These are phyloP conservation scores for Dicyrtoma fusca DNA, from an alignment of 2,888 invertebrate species.

Conservation along the genomic window DNA sequence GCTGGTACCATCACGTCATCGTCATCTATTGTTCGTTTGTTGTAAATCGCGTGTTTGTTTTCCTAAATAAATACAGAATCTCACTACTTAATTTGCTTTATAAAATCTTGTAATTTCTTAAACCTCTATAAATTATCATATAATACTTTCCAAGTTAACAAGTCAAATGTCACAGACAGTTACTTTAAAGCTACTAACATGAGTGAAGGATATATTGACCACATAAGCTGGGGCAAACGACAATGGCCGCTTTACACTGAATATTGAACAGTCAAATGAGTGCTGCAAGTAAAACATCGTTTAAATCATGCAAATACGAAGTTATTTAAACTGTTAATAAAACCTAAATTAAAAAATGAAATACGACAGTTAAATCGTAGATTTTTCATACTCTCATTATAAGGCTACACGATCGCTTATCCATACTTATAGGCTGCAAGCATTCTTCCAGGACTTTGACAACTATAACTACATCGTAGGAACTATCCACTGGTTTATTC, in stretches of 20 bases:
- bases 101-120: too few relatives aligned
- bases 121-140: too few relatives aligned
- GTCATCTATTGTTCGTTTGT: slow-evolving; percentile 42
- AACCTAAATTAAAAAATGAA: too few relatives aligned
- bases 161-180: too few relatives aligned
- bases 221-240: slow-evolving; percentile 52
- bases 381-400: slow-evolving; percentile 25
- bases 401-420: slow-evolving; percentile 18
- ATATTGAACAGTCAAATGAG: slow-evolving; percentile 47
- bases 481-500: slow-evolving; percentile 9
- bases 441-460: slow-evolving; percentile 53
- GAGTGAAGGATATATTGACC: slow-evolving; percentile 49
- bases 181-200: slow-evolving; percentile 36
- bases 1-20: slow-evolving; percentile 44
- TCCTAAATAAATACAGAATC: slow-evolving; percentile 30
- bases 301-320: neutral
- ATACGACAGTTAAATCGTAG: neutral
- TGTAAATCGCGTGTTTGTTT: slow-evolving; percentile 47
- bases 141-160: too few relatives aligned
- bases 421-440: slow-evolving; percentile 41
- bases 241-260: slow-evolving; percentile 45
- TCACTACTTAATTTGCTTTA: neutral
- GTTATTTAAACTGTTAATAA: too few relatives aligned
- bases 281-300: slow-evolving; percentile 40
- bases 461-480: slow-evolving; percentile 43